A percentile compares a stretch with the other conserved stretches of the same genome.
These are phyloP conservation scores for Pardalotus punctatus DNA, from an alignment of 2,113 vertebrate species.

Conservation along the genomic window DNA sequence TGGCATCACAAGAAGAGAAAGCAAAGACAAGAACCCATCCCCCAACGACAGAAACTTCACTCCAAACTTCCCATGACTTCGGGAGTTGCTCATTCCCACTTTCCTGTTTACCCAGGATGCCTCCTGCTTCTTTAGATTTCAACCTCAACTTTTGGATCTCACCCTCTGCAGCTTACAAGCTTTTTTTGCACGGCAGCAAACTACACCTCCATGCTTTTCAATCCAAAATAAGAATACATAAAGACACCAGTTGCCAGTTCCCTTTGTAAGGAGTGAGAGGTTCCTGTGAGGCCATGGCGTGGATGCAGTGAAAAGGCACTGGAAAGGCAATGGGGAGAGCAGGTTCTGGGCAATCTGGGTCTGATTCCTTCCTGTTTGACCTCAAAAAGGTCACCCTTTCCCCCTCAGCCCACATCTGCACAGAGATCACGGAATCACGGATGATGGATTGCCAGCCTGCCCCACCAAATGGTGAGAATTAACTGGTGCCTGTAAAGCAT, in stretches of 20 bases:
- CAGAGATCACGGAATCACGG: fast-evolving
- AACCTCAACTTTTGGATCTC: not conserved
- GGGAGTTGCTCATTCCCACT: not conserved
- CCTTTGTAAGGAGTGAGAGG: not conserved
- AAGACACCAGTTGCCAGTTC: not conserved
- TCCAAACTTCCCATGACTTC: fast-evolving
- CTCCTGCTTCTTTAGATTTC: not conserved
- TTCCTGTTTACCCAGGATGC: fast-evolving
- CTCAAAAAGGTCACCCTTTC: not conserved
- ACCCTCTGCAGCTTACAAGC: fast-evolving
- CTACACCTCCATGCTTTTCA: not conserved
- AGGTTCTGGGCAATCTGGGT: not conserved
- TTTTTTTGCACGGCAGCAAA: not conserved
- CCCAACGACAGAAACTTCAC: not conserved
- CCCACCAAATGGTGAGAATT: not conserved
- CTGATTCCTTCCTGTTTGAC: not conserved
- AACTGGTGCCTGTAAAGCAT: not conserved
- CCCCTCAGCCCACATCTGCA: not conserved
- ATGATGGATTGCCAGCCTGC: not conserved
- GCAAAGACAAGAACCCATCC: not conserved
- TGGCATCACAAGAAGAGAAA: not conserved
- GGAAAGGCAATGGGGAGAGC: not conserved
- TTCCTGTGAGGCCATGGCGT: fast-evolving
- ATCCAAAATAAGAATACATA: not conserved
- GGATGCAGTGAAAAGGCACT: not conserved